Base-by-base conservation (phyloP, 2,888 invertebrate species). In the Phaonia tiefii region DNA sequence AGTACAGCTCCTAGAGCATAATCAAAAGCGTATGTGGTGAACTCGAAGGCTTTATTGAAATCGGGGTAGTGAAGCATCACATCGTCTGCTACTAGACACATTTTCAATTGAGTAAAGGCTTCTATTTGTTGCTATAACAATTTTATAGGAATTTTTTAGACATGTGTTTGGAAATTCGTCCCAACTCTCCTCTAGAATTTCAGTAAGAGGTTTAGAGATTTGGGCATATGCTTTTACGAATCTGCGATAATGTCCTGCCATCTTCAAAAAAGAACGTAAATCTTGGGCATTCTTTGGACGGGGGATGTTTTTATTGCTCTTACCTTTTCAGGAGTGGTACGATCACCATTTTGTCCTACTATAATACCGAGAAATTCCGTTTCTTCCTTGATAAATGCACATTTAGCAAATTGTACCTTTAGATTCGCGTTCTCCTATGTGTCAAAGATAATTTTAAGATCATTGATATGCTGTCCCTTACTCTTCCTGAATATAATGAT, bases 201-300 rank as follows among this genome's bases (percentile, higher is more conserved):
- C 56, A 51, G 82, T 82, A 44, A 83, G 82, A 39, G 73, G 83
- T 69, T 82, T 79, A 11, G 73, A 75, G 42, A 83, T 37, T n/a
- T n/a, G n/a, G n/a, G n/a, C n/a, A n/a, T n/a, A n/a, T n/a, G n/a
- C n/a, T n/a, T n/a, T n/a, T n/a, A n/a, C n/a, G n/a, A n/a, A n/a
- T n/a, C n/a, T n/a, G n/a, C n/a, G n/a, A n/a, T n/a, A n/a, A n/a
- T n/a, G n/a, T n/a, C n/a, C n/a, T n/a, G n/a, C n/a, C n/a, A n/a
- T n/a, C n/a, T n/a, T n/a, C n/a, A n/a, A n/a, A n/a, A n/a, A n/a
- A n/a, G n/a, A n/a, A n/a, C n/a, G n/a, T n/a, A n/a, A n/a, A n/a
- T n/a, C n/a, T n/a, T 66, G 75, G 8, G 83, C 20, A 17, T 73
- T 80, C 72, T 44, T 76, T n/a, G 83, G 80, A 15, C 15, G 25